These are phyloP conservation scores for Polyommatus iphigenia DNA, from an alignment of 2,888 invertebrate species.

Conservation along the genomic window DNA sequence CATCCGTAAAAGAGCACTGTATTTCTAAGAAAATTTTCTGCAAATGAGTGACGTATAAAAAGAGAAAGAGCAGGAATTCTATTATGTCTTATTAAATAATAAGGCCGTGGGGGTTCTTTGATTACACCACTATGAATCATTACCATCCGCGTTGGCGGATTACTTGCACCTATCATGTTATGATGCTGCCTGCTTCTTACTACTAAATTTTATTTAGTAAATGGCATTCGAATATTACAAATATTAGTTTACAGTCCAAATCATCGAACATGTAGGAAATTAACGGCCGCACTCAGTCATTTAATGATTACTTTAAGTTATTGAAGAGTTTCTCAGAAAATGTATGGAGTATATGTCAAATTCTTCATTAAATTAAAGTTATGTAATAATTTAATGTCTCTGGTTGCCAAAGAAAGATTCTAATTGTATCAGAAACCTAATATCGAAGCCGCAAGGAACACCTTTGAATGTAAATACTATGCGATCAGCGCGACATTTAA, in stretches of 20 bases:
- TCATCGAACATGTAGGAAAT: no score
- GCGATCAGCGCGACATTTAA: background rate
- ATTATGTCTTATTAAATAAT: background rate
- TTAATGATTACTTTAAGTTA: background rate
- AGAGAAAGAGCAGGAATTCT: background rate
- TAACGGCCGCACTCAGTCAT: background rate
- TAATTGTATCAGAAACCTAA: background rate
- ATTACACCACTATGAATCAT: constrained; percentile 10
- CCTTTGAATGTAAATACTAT: background rate
- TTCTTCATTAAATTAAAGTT: no score
- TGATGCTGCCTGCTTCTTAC: background rate
- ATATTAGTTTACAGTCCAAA: no score
- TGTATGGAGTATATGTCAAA: background rate
- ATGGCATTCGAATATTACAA: background rate
- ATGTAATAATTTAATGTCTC: background rate
- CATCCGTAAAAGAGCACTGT: background rate
- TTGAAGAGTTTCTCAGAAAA: background rate
- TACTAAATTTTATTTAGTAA: background rate
- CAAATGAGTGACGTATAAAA: background rate
- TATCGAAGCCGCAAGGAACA: background rate
- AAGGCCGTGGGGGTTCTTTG: background rate
- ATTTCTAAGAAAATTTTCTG: background rate
- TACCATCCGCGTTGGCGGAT: constrained; percentile 11
- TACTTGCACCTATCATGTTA: background rate
- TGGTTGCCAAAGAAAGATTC: background rate